These are phyloP conservation scores for Melanotaenia nigrans DNA, from an alignment of 2,797 vertebrate species.

Conservation along the genomic window DNA sequence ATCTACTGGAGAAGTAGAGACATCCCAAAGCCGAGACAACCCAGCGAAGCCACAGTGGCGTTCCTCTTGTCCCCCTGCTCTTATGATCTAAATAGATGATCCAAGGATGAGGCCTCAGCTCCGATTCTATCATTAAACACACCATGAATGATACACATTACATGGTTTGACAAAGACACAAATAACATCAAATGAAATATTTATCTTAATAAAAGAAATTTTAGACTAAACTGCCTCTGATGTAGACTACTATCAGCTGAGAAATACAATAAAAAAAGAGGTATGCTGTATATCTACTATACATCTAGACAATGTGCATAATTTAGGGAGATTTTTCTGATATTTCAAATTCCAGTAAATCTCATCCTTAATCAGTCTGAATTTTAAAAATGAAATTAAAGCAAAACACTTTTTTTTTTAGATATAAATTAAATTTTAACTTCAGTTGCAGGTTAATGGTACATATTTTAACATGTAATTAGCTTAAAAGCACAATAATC, in stretches of 20 bases:
- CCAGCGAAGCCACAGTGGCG: not conserved
- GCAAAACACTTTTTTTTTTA: not conserved
- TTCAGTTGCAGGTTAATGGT: not conserved
- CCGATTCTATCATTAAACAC: constrained; percentile 14
- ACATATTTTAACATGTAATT: not conserved
- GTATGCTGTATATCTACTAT: too few relatives aligned
- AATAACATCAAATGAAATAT: constrained; percentile 5
- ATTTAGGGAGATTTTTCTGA: not conserved
- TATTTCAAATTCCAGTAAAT: not conserved
- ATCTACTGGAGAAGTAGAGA: constrained; percentile 76
- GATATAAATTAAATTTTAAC: not conserved
- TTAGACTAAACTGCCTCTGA: not conserved
- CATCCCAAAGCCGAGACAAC: constrained; percentile 7
- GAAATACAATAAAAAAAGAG: not conserved
- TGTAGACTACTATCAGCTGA: not conserved
- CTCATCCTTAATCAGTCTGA: not conserved
- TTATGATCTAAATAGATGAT: constrained; percentile 10
- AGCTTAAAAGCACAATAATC: not conserved
- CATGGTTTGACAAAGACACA: constrained; percentile 23
- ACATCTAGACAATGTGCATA: not conserved
- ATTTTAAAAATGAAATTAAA: not conserved
- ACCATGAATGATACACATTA: constrained; percentile 22
- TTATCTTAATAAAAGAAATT: not conserved
- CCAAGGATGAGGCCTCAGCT: constrained; percentile 22
- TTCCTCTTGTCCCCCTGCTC: constrained; percentile 2